Base-by-base conservation (phyloP, 2,888 invertebrate genomes). In the Netelia fuscicornis region DNA sequence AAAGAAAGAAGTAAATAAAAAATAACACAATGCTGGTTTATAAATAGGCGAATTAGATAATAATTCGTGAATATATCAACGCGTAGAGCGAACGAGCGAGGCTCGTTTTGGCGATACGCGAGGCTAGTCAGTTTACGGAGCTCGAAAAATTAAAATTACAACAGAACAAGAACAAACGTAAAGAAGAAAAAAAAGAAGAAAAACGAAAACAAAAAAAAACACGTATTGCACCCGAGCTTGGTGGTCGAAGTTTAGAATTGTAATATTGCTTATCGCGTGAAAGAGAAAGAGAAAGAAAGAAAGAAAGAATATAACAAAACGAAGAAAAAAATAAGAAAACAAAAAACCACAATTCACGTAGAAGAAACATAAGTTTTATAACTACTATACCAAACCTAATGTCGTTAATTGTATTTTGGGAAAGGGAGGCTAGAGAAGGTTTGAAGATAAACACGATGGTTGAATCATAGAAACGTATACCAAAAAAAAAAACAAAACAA, bases 81-180 rank as follows among this genome's bases (percentile, higher is more conserved):
- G 52, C 48, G 52, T 5, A 20, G 62, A 23, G 58, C 54, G 60
- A 82, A 42, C 52, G 64, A 65, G 37, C 60, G 48, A 76, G 30
- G 37, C 77, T 88, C 86, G 87, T 89, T 89, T 88, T 89, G 90
- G 91, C 90, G 91, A 90, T 90, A 90, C 88, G 84, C 89, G 89
- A 90, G 90, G 88, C 92, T 92, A 92, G 92, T 92, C 92, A 92
- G 89, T 85, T 90, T 48, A 17, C 20, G 23, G 67, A 76, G 75
- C 60, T 85, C 72, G 67, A 64, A 6, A 17, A n/a, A 58, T 30
- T 30, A 30, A 30, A 30, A 30, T 30, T 30, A 30, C 30, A 30
- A 30, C 30, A 30, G 30, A n/a, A n/a, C 30, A 30, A 30, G 5
- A 52, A 52, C 52, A 52, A 52, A 52, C 30, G 17, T 17, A 17